Base-by-base conservation (phyloP, 2,797 vertebrate genomes). In the Phalloptychus januarius region DNA sequence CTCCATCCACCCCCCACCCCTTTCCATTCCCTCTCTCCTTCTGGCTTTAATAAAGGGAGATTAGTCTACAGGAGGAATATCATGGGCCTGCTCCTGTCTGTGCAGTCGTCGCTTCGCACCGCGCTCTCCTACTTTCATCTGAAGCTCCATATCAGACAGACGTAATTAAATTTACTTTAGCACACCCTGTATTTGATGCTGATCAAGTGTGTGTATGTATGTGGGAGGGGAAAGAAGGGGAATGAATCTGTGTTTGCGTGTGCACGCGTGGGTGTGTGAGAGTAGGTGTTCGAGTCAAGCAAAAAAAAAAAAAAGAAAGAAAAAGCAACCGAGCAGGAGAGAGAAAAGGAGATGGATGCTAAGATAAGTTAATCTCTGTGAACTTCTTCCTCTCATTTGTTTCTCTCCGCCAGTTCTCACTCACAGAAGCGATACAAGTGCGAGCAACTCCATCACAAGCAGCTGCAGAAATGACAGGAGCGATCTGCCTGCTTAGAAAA, bases 111-210 rank as follows among this genome's bases (percentile, higher is more conserved):
- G 91, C 92, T 93, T 94, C 92, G 90, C 90, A 94, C 89, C 83
- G 92, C 84, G 82, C 93, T 92, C 89, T 87, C 88, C 83, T 85
- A 89, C 94, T 95, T 95, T 95, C 94, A 95, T 94, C 93, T 91
- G 91, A 90, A 92, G 92, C 94, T 93, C 91, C 90, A 93, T 94
- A 94, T 93, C 93, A 95, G 93, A 95, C 94, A 93, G 89, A 90
- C 89, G 85, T 96, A 96, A 96, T 96, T 96, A 96, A 94, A 96
- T 96, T 96, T 96, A 96, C 95, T 95, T 94, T 93, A 94, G 93
- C 91, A 90, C 92, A 91, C 87, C 91, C 93, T 94, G 93, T 92
- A 94, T 92, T 95, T 94, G 95, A 95, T 95, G 94, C 90, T 93
- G 93, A 95, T 95, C 92, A 93, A 92, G 91, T 89, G 87, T 69